phyloP scores from a whole-genome alignment of 2,113 vertebrate species.

The Lampris megalopsis region DNA sequence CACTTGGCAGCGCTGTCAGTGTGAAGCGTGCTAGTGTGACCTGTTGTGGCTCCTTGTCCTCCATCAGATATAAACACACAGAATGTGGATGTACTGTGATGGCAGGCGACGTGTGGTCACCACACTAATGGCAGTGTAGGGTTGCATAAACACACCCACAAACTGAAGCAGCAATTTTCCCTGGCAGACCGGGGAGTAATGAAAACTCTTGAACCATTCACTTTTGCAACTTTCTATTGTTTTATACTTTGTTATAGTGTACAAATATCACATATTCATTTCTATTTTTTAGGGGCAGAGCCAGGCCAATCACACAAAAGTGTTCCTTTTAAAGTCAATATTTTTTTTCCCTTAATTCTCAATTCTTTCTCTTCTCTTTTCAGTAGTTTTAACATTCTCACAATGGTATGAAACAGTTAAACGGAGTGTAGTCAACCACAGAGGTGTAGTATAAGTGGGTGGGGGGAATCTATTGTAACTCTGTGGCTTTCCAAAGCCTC shows the following conservation, averaged over 20 bases:
- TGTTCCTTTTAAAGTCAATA: background rate
- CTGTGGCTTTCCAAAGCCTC: conserved; percentile 50
- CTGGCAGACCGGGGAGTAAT: conserved; percentile 70
- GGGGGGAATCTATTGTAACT: conserved; percentile 53
- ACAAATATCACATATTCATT: conserved; percentile 12
- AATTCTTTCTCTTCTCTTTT: conserved; percentile 21
- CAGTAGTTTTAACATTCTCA: conserved; percentile 1
- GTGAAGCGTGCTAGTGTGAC: conserved; percentile 21
- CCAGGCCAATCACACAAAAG: background rate
- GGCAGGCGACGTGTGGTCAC: conserved; percentile 78
- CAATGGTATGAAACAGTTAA: conserved; percentile 31
- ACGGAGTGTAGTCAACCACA: conserved; percentile 28
- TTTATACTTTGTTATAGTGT: conserved; percentile 50
- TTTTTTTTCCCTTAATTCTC: conserved; percentile 21
- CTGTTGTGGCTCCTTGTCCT: conserved; percentile 39
- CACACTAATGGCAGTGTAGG: conserved; percentile 83
- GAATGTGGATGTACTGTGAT: conserved; percentile 68
- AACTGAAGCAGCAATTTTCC: conserved; percentile 83
- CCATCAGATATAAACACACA: conserved; percentile 74
- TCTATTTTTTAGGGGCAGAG: background rate
- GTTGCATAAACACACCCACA: conserved; percentile 83
- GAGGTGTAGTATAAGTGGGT: conserved; percentile 49
- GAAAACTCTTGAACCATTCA: conserved; percentile 64
- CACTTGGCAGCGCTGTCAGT: conserved; percentile 2
- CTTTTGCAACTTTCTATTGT: conserved; percentile 53